Evolutionary conservation across 2,888 invertebrate genomes (phyloP).

Genomic region (Hylaea fasciaria): DNA sequence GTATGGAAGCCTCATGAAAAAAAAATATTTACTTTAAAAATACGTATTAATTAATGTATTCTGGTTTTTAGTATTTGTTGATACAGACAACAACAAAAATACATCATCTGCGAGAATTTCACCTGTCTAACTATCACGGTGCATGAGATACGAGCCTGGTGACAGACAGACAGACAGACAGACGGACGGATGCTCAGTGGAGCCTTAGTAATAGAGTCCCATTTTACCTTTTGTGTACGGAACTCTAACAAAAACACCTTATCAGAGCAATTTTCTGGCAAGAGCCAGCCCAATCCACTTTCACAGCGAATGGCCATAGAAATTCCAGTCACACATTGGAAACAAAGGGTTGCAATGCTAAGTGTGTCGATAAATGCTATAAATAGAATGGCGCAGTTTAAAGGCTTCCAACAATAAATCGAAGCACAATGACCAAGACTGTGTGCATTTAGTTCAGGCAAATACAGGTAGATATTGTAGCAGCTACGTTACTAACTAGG

Average conservation of each 20-base stretch:
- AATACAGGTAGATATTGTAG: not conserved
- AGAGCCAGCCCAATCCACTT: not conserved
- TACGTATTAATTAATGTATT: no score
- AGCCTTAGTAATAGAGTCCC: no score
- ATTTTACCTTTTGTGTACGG: no score
- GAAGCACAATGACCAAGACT: constrained; percentile 11
- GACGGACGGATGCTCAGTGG: no score
- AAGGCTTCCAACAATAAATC: constrained; percentile 57
- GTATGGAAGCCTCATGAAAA: no score
- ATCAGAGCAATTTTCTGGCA: not conserved
- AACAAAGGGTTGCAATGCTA: constrained; percentile 49
- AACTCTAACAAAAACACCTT: not conserved
- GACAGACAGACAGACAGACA: no score
- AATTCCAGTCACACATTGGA: constrained; percentile 34
- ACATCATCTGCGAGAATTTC: no score
- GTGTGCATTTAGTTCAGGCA: constrained; percentile 3
- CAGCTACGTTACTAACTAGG: not conserved
- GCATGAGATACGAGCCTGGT: no score
- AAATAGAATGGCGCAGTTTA: constrained; percentile 57
- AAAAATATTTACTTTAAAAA: no score
- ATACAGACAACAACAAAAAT: no score
- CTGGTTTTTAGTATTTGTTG: no score
- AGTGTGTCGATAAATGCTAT: constrained; percentile 55
- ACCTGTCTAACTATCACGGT: no score
- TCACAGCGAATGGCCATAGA: constrained; percentile 21